Evolutionary conservation across 2,888 invertebrate species (phyloP).

Genomic region (Mylabris sibirica): DNA sequence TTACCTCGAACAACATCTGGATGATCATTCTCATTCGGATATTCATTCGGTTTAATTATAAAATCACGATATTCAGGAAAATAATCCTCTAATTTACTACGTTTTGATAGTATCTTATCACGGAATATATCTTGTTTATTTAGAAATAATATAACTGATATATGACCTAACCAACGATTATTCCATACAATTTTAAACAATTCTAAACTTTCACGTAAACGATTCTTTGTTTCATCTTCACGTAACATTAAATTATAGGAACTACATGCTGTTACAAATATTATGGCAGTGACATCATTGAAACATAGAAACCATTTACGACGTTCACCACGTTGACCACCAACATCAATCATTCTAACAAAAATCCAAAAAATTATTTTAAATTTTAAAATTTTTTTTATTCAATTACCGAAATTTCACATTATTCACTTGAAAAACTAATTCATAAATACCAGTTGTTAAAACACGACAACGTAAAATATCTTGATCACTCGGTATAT

Average conservation of each 20-base stretch:
- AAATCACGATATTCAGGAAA: constrained; percentile 88
- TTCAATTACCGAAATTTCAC: constrained; percentile 34
- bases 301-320: constrained; percentile 99
- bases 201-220: constrained; percentile 93
- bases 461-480: constrained; percentile 97
- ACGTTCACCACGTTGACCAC: constrained; percentile 96
- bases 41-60: constrained; percentile 26
- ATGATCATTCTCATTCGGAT: constrained; percentile 65
- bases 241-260: constrained; percentile 98
- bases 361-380: not conserved
- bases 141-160: constrained; percentile 97
- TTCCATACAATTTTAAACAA: constrained; percentile 99
- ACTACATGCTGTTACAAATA: constrained; percentile 98
- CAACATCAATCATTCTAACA: constrained; percentile 96
- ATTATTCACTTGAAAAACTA: constrained; percentile 87
- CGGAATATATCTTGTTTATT: constrained; percentile 98
- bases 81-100: constrained; percentile 95
- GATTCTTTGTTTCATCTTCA: constrained; percentile 96
- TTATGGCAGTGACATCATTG: constrained; percentile 99
- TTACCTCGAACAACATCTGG: constrained; percentile 95
- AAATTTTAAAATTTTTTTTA: too few relatives aligned
- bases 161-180: constrained; percentile 97
- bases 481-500: constrained; percentile 97
- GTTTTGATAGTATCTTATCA: constrained; percentile 94
- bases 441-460: constrained; percentile 98